Evolutionary conservation across 2,797 vertebrate species (phyloP), one percentile per base, ranked within the genome.

Genomic region (Aeoliscus strigatus): DNA sequence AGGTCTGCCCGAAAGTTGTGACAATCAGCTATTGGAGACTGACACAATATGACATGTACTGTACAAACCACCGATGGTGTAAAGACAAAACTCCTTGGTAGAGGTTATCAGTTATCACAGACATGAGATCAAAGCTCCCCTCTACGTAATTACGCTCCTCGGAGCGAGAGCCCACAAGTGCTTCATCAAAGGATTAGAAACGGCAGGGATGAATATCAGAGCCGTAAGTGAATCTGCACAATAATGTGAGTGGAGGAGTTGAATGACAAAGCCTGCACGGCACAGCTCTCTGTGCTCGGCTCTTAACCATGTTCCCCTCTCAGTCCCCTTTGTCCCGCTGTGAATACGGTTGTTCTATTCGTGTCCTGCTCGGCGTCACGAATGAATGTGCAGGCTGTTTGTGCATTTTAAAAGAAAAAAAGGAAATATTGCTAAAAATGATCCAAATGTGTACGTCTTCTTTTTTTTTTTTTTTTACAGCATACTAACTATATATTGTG

Each of bases 191-290:
- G 77, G 54, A 31, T 7, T 8, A 30, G 45, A 40, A 24, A 32
- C 9, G 15, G 14, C 40, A 4, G 29, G 38, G 65, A 73, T 73
- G 65, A 60, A 70, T 69, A 75, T 70, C 47, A 14, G 48, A 73
- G 37, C 25, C 58, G 31, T 27, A 25, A 58, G 45, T 58, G 55
- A 80, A 90, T 90, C 83, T 87, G 78, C 87, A 88, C 86, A 86
- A 87, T 70, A 86, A 88, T 82, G 62, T 24, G 50, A 49, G 60
- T 43, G 41, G 65, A 74, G 30, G 49, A 60, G 64, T 5, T 39
- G 45, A 14, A 39, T 39, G 52, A 80, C 72, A 82, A 80, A 77
- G 67, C 70, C 13, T 23, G 32, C 13, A 11, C 44, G 1, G n/a
- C n/a, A n/a, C 31, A 50, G 46, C 49, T 40, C 47, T 40, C 50